Base-by-base conservation (phyloP, 2,113 vertebrate species). In the Oophaga pumilio region DNA sequence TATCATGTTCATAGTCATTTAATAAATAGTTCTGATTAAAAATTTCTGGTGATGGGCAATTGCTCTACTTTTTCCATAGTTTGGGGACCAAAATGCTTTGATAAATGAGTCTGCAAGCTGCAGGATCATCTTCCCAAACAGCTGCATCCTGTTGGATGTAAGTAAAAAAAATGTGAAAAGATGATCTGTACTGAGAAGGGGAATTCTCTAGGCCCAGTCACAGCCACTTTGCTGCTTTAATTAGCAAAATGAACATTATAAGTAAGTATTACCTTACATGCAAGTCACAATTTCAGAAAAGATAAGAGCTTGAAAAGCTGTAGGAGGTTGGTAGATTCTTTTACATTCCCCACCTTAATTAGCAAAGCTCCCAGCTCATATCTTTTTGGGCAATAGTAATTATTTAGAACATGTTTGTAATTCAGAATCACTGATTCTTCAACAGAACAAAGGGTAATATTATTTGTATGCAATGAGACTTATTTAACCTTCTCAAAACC, bases 121-220 rank as follows among this genome's bases (percentile, higher is more conserved):
- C 69, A 66, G 87, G 57, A 88, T 84, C 56, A 53, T 81, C 87
- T 84, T 84, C 50, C 71, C 87, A 84, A 88, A 84, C 87, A 84
- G 80, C 87, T 88, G 87, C 87, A 88, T 88, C 87, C 87, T 84
- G 87, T 84, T 84, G 74, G 80, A 68, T 68, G 49, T 68, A 66
- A 82, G 57, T 71, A 77, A 84, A 60, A 60, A 56, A 81, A 84
- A 57, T 84, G 57, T 76, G 71, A 84, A 68, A 82, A 56, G 69
- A 88, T 88, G 68, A 56, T 76, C 79, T 87, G 79, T 87, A 82
- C 59, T 57, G 69, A 82, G 56, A 24, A 74, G 85, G 62, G 68
- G 64, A 6, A 60, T 82, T 76, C 79, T 59, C 9, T 15, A 84
- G 56, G 80, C 53, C 56, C 52, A 43, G 18, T 8, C 12, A 82